Conservation (phyloP, 53 echinoderm and acorn worm species). For the Luidia sarsii region DNA sequence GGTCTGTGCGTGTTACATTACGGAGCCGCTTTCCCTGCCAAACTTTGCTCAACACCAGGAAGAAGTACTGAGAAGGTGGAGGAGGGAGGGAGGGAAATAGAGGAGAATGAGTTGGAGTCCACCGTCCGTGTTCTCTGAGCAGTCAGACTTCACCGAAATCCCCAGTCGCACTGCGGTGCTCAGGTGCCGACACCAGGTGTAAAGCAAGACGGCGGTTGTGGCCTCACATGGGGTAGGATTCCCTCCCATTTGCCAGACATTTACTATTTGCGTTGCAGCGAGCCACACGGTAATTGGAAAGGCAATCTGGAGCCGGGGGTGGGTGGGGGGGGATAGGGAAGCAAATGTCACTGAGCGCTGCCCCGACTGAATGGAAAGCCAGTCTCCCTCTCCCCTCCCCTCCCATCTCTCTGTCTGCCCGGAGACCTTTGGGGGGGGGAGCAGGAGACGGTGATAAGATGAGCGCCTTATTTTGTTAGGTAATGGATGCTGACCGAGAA, state of each 20-base stretch:
- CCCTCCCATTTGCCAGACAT: background rate
- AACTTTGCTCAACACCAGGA: too few relatives aligned
- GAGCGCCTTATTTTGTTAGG: too few relatives aligned
- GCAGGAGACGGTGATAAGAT: too few relatives aligned
- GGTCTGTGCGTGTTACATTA: conserved; percentile 31
- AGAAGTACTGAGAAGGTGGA: too few relatives aligned
- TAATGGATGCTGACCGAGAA: too few relatives aligned
- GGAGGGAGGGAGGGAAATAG: background rate
- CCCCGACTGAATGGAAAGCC: too few relatives aligned
- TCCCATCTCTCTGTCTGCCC: too few relatives aligned
- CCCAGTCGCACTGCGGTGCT: conserved; percentile 24
- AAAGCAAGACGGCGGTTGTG: conserved; percentile 29
- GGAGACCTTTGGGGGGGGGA: too few relatives aligned
- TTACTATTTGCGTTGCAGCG: conserved; percentile 17
- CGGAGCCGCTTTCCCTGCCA: background rate
- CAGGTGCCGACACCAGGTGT: conserved; percentile 19
- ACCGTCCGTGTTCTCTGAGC: background rate
- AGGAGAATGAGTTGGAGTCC: background rate
- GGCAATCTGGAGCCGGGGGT: conserved; percentile 1
- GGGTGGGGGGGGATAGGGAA: background rate
- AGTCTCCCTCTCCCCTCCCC: too few relatives aligned
- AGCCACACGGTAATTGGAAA: conserved; percentile 37
- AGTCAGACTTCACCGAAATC: conserved; percentile 14
- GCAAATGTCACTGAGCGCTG: background rate
- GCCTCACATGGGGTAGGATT: conserved; percentile 29